Percentiles rank a stretch among this genome's conserved stretches.
Conservation (phyloP, 30 jellyfish, hydroid and myxozoan species). For the Hydra vulgaris region DNA sequence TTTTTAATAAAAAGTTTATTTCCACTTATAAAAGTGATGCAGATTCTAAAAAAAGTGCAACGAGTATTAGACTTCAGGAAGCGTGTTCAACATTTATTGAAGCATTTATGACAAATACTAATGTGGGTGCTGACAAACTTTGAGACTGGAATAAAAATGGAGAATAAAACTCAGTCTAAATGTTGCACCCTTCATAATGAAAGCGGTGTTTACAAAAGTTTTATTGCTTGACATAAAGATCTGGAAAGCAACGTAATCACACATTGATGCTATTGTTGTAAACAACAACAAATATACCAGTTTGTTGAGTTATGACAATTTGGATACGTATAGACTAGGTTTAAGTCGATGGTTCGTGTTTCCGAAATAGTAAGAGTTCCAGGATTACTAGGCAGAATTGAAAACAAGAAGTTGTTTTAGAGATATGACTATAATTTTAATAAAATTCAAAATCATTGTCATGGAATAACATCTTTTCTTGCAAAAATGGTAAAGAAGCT, state of each 20-base stretch:
- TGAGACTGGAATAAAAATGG: background rate
- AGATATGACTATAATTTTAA: background rate
- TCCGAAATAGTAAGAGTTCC: background rate
- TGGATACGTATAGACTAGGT: background rate
- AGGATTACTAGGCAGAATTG: background rate
- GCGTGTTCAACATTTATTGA: background rate
- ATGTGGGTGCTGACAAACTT: background rate
- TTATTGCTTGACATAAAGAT: background rate
- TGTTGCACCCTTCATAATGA: background rate
- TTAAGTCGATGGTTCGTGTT: background rate
- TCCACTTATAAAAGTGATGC: background rate
- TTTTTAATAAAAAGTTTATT: background rate
- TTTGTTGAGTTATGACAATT: background rate
- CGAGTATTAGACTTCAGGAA: background rate
- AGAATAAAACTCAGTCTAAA: background rate
- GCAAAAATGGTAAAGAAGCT: background rate
- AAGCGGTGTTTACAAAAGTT: background rate
- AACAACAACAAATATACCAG: background rate
- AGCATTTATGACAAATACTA: background rate
- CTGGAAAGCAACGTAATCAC: background rate
- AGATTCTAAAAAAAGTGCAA: background rate
- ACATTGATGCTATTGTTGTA: background rate
- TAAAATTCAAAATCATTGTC: background rate
- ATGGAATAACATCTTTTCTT: background rate
- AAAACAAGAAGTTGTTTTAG: background rate